These are phyloP conservation scores for Lophochroa leadbeateri DNA, from an alignment of 2,113 vertebrate species.

Conservation along the genomic window DNA sequence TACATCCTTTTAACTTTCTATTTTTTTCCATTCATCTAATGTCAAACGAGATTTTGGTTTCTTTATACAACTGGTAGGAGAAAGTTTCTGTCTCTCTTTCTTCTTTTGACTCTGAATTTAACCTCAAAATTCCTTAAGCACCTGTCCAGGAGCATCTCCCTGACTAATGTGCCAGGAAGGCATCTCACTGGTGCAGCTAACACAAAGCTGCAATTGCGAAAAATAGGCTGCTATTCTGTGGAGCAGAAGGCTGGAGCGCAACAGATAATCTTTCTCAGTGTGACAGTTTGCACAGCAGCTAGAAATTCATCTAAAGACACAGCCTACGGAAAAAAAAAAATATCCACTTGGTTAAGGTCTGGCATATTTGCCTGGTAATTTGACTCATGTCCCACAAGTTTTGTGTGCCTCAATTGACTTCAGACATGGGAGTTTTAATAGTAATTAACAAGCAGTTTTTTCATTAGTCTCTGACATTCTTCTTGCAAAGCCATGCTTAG, in stretches of 20 bases:
- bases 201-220: conserved; percentile 31
- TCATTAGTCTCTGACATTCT: conserved; percentile 4
- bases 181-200: neutral
- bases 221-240: conserved; percentile 9
- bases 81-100: neutral
- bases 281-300: conserved; percentile 24
- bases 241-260: neutral
- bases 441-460: conserved; percentile 13
- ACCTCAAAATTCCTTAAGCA: neutral
- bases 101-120: conserved; percentile 11
- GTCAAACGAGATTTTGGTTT: neutral
- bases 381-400: neutral
- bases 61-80: neutral
- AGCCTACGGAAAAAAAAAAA: neutral
- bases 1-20: neutral
- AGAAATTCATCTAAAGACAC: conserved; percentile 1
- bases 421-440: neutral
- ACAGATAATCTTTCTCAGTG: conserved; percentile 27
- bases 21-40: neutral
- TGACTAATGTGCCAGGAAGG: conserved; percentile 31
- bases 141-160: neutral
- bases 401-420: neutral
- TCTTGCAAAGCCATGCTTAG: neutral
- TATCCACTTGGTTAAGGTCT: neutral
- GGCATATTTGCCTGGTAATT: neutral